A percentile compares a stretch with the other conserved stretches of the same genome.
phyloP scores from a whole-genome alignment of 2,113 vertebrate species.

The Tetrax tetrax region DNA sequence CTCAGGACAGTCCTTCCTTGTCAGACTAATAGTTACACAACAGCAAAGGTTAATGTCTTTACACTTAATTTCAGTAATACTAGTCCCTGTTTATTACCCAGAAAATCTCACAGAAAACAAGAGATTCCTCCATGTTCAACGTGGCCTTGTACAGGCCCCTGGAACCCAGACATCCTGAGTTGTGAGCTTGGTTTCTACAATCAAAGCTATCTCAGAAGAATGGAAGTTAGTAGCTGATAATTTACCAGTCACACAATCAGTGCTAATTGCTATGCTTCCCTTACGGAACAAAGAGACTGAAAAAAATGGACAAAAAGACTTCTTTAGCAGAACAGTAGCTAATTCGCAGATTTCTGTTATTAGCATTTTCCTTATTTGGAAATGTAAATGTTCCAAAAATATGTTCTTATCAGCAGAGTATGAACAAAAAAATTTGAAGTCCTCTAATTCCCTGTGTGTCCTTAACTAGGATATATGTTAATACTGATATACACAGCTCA shows the following conservation, averaged over 20 bases:
- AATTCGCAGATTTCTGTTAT: slow-evolving; percentile 16
- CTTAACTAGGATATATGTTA: background rate
- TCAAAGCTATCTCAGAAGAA: background rate
- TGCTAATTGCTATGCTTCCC: background rate
- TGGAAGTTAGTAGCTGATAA: background rate
- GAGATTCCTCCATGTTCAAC: background rate
- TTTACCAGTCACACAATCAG: background rate
- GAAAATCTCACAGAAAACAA: background rate
- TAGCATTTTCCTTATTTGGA: background rate
- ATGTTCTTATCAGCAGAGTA: background rate
- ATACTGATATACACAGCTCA: background rate
- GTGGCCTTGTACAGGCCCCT: background rate
- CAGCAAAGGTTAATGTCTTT: background rate
- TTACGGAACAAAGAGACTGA: background rate
- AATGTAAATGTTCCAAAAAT: background rate
- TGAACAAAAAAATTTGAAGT: background rate
- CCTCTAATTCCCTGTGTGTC: background rate
- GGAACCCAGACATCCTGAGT: background rate
- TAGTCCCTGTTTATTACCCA: background rate
- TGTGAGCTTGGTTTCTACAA: background rate
- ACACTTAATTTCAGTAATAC: background rate
- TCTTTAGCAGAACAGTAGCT: background rate
- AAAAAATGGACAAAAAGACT: background rate
- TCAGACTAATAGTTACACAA: background rate
- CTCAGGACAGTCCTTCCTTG: background rate